Percentiles rank a stretch among this genome's conserved stretches.
These are phyloP conservation scores for Acipenser oxyrinchus DNA, from an alignment of 2,797 vertebrate genomes.

Conservation along the genomic window DNA sequence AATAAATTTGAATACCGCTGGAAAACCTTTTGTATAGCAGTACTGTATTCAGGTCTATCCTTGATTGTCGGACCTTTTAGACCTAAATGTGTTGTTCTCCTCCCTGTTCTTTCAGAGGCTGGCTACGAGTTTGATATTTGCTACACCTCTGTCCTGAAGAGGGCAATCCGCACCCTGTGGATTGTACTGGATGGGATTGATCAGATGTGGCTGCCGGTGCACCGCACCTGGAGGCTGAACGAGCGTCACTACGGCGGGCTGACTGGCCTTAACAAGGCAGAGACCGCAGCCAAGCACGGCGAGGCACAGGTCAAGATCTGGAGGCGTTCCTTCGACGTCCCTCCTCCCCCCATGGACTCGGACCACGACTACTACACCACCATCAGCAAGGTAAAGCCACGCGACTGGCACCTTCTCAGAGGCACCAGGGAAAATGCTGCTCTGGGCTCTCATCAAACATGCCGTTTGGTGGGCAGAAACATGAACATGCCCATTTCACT, in stretches of 20 bases:
- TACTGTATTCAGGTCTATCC: no score
- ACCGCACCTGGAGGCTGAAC: constrained; percentile 88
- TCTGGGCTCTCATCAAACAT: no score
- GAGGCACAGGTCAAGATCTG: constrained; percentile 95
- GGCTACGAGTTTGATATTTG: constrained; percentile 90
- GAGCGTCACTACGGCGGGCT: constrained; percentile 90
- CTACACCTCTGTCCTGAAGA: constrained; percentile 92
- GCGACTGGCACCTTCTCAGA: no score
- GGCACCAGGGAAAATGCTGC: no score
- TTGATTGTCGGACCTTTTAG: no score
- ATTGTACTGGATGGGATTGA: constrained; percentile 80
- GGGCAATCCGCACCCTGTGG: constrained; percentile 91
- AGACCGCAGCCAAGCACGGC: constrained; percentile 85
- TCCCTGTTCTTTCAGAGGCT: constrained; percentile 59
- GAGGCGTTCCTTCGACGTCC: constrained; percentile 84
- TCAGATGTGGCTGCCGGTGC: constrained; percentile 93
- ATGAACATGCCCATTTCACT: no score
- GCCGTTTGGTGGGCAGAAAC: no score
- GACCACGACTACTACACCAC: constrained; percentile 78
- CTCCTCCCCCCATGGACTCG: constrained; percentile 80
- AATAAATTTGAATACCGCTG: no score
- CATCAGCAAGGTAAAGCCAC: constrained; percentile 76
- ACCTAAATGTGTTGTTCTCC: no score
- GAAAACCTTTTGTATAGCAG: no score
- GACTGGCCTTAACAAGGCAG: constrained; percentile 92